phyloP scores from a whole-genome alignment of 2,113 vertebrate genomes.

The Sterrhoptilus dennistouni region DNA sequence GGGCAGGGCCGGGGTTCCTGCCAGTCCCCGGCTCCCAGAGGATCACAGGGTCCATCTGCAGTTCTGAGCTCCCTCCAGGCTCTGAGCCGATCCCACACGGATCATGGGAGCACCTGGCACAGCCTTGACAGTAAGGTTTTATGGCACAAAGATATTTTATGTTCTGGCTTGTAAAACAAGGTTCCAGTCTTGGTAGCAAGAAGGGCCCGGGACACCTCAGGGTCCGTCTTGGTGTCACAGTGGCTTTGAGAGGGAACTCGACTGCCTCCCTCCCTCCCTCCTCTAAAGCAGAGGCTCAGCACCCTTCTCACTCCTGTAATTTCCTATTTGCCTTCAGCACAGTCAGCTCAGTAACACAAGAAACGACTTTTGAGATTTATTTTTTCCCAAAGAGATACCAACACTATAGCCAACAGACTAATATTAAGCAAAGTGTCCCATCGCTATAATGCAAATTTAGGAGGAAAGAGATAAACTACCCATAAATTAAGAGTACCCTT shows the following conservation, averaged over 20 bases:
- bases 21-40: not conserved
- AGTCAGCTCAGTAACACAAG: not conserved
- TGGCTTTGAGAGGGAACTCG: not conserved
- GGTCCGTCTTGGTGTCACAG: not conserved
- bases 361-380: not conserved
- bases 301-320: not conserved
- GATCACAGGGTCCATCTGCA: not conserved
- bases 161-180: not conserved
- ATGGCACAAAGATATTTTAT: conserved; percentile 26
- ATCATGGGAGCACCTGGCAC: not conserved
- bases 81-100: not conserved
- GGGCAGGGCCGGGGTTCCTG: not conserved
- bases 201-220: not conserved
- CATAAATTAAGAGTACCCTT: conserved; percentile 21
- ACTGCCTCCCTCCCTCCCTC: not conserved
- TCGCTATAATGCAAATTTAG: not conserved
- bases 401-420: not conserved
- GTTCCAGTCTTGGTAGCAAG: not conserved
- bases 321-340: not conserved
- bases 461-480: not conserved
- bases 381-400: not conserved
- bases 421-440: not conserved
- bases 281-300: not conserved
- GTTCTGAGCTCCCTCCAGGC: not conserved
- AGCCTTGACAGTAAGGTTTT: not conserved